Evolutionary conservation across 2,113 vertebrate species (phyloP).

Genomic region (Parus major): DNA sequence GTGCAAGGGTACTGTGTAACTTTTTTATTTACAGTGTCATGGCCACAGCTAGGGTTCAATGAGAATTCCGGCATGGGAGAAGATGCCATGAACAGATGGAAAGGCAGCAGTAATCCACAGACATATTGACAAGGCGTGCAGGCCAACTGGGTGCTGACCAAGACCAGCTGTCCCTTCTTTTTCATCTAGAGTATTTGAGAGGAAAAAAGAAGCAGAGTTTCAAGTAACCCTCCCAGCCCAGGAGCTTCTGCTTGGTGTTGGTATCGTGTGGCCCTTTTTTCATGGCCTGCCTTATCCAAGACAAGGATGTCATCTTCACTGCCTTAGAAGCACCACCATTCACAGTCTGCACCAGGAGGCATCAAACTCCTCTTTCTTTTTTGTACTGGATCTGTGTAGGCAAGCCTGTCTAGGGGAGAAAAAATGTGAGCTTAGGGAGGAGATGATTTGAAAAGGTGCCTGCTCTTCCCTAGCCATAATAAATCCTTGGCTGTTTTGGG

Average conservation of each 20-base stretch:
- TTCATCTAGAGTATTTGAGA: background rate
- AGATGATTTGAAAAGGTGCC: background rate
- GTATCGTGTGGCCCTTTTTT: background rate
- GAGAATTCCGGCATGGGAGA: background rate
- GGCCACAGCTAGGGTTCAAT: background rate
- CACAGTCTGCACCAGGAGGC: background rate
- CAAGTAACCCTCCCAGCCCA: background rate
- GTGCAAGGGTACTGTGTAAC: background rate
- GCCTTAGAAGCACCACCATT: background rate
- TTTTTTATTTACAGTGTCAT: background rate
- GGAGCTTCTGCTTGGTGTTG: background rate
- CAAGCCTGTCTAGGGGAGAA: background rate
- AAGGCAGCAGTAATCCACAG: slow-evolving; percentile 9
- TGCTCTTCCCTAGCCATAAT: background rate
- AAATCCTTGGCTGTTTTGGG: background rate
- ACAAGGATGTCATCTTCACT: background rate
- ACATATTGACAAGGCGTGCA: background rate
- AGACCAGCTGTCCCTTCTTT: slow-evolving; percentile 35
- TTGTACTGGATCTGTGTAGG: background rate
- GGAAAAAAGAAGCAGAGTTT: background rate
- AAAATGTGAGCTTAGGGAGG: background rate
- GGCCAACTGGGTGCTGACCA: slow-evolving; percentile 44
- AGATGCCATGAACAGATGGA: slow-evolving; percentile 27
- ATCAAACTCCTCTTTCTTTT: background rate
- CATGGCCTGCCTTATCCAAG: background rate